Evolutionary conservation across 2,797 vertebrate genomes (phyloP), one percentile per base, ranked within the genome.

Genomic region (Propithecus deckenii): DNA sequence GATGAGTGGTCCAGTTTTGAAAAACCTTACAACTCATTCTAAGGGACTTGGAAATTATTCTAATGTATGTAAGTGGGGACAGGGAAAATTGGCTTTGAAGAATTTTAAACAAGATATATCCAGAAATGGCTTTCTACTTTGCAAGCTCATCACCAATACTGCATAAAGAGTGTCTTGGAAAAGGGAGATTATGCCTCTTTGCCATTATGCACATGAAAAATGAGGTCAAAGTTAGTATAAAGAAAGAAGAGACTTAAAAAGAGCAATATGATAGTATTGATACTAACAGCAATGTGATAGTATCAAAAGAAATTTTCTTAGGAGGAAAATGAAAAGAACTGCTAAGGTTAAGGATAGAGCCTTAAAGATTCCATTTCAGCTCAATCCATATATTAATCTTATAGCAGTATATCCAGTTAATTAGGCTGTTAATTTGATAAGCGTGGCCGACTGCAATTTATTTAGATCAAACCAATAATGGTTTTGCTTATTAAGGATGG

Each of bases 341-440:
- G 20, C 46, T 25, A 65, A 93, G 71, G 59, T 85, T 81, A 80
- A 86, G 71, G 48, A 72, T 8, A 38, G 32, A 52, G 23, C 11
- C 55, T 35, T 55, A 92, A 83, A 63, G 38, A 65, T 78, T 92
- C 23, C 20, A 50, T 89, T 95, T 86, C 43, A 55, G 18, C 28
- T 67, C 69, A 61, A 35, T 20, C 15, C 69, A 17, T 86, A 61
- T 83, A 50, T 76, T 89, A 84, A 79, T 57, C n/a, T 25, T 72
- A 48, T 4, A 38, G 12, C 69, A 38, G 23, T 84, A 46, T 50
- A 94, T 61, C 63, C 55, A 83, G n/a, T 75, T 97, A 95, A 96
- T 94, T 95, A 96, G 88, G 48, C 41, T 87, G 65, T 94, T 97
- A 94, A 96, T 94, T 96, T 92, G 76, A 76, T 97, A 93, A 94